Base-by-base conservation (phyloP, 2,888 invertebrate genomes). In the Lithophane socia region DNA sequence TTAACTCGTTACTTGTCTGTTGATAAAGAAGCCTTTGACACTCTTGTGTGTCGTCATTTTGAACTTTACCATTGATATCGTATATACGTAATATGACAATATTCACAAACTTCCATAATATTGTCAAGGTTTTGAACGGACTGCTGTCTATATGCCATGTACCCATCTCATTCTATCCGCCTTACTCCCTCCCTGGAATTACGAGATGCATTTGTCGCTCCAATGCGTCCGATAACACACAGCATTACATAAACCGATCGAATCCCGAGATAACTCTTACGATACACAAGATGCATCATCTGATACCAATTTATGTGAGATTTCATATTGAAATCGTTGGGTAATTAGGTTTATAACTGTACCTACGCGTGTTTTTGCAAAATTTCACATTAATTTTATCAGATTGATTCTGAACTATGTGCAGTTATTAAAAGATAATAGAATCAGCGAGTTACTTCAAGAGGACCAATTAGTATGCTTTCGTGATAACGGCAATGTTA, bases 151-250 rank as follows among this genome's bases (percentile, higher is more conserved):
- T 10, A n/a, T 24, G 10, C 18, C 47, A 29, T 66, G 12, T 29
- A 18, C 13, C 9, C n/a, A 24, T 21, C 24, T 54, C 18, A 10
- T 1, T 16, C 12, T 12, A 18, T 66, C 29, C 8, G 65, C 29
- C 67, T 52, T 71, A 83, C 56, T 86, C 73, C 87, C 64, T 67
- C 78, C 24, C 87, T 87, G 87, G 24, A 56, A 78, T 85, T 86
- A 83, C 86, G 81, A 88, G 88, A 88, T 87, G 84, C 70, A 77
- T 88, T 88, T 86, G 79, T 82, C 86, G 88, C 82, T 88, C 88
- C 75, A 88, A 87, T 87, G 88, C 88, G 74, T 77, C 73, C 81
- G 69, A 84, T 87, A 86, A 66, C 83, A 83, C 61, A 72, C 68
- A 69, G 79, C 83, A 70, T 88, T 88, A 86, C 80, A 85, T 83